Conservation (phyloP, 2,888 invertebrate genomes). For the Polydrusus tereticollis region DNA sequence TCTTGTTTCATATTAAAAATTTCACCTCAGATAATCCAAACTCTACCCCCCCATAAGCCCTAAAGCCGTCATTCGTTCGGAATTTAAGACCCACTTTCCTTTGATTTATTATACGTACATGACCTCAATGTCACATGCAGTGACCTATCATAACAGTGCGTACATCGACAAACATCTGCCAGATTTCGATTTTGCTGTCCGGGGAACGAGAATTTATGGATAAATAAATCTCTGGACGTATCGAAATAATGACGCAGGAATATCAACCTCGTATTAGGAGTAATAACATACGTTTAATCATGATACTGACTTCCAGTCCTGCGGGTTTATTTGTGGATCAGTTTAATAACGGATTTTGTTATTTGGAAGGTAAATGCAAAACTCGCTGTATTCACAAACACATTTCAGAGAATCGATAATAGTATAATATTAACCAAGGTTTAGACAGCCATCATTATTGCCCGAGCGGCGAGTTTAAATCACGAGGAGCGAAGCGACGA, state of each 20-base stretch:
- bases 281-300: slow-evolving; percentile 3
- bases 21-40: too few relatives aligned
- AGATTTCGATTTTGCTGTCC: slow-evolving; percentile 14
- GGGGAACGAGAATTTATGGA: neutral
- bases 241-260: slow-evolving; percentile 16
- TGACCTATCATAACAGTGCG: slow-evolving; percentile 3
- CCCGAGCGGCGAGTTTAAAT: too few relatives aligned
- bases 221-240: slow-evolving; percentile 14
- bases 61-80: neutral
- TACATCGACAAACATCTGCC: slow-evolving; percentile 20
- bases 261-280: neutral
- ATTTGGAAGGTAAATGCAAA: neutral
- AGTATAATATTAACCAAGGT: too few relatives aligned
- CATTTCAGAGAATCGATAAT: too few relatives aligned
- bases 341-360: neutral
- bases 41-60: neutral
- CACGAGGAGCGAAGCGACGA: too few relatives aligned
- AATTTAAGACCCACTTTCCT: neutral
- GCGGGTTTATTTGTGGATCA: neutral
- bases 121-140: slow-evolving; percentile 12
- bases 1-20: too few relatives aligned
- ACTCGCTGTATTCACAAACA: too few relatives aligned
- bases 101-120: slow-evolving; percentile 20
- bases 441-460: too few relatives aligned
- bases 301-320: neutral